Percentiles rank a stretch among this genome's conserved stretches.
Conservation (phyloP, 2,888 invertebrate species). For the Campoletis raptor region DNA sequence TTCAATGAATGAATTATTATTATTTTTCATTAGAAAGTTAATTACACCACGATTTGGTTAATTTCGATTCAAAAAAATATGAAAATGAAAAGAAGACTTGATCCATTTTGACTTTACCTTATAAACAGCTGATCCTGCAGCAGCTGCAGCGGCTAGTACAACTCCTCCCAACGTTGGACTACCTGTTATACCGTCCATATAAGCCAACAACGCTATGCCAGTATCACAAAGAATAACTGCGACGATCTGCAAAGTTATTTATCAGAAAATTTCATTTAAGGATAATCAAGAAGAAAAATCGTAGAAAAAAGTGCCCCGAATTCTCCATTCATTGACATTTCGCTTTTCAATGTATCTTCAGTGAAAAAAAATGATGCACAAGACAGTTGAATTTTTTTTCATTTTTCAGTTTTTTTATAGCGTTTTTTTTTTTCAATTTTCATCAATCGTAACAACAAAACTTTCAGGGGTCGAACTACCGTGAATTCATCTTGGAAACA, state of each 20-base stretch:
- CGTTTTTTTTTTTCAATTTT: too few species aligned
- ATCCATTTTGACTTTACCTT: constrained; percentile 87
- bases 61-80: not conserved
- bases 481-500: too few species aligned
- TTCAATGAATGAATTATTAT: not conserved
- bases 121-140: constrained; percentile 97
- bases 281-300: too few species aligned
- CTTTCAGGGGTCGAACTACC: too few species aligned
- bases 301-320: too few species aligned
- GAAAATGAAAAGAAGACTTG: not conserved
- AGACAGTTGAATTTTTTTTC: too few species aligned
- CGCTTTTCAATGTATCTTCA: too few species aligned
- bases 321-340: too few species aligned
- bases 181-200: constrained; percentile 97
- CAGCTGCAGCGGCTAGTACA: constrained; percentile 95
- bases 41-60: not conserved
- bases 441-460: too few species aligned
- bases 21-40: not conserved
- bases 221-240: constrained; percentile 97
- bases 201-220: constrained; percentile 96
- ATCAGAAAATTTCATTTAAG: not conserved
- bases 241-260: constrained; percentile 90
- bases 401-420: too few species aligned
- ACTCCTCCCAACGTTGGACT: constrained; percentile 96
- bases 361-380: too few species aligned